Evolutionary conservation across 2,888 invertebrate species (phyloP), one percentile per base, ranked within the genome.

Genomic region (Agriopis aurantiaria): DNA sequence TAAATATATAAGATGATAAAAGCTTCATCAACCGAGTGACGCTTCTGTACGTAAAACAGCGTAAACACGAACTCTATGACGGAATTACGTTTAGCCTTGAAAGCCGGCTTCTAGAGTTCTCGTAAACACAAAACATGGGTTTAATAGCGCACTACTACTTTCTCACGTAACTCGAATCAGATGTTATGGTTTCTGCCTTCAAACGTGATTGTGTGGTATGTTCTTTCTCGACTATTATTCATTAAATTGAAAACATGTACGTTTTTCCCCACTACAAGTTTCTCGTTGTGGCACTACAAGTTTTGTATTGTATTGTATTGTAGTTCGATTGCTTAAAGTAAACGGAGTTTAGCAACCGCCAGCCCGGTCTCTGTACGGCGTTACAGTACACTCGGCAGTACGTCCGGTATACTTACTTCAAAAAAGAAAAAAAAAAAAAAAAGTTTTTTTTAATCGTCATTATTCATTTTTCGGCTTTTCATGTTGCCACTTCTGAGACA

Each of bases 51-150:
- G 0, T 45, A 51, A 65, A 11, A 56, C 17, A 63, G 65, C n/a
- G 63, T 73, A 81, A 77, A 75, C 80, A 77, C 52, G 56, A 72
- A 73, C 3, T 91, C 89, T 89, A 68, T 89, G 88, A 59, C 79
- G 49, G 63, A 58, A 66, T 72, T 63, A 67, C 72, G 65, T 60
- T 62, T 78, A 88, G 87, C 92, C 91, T 91, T 91, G 88, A 76
- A 87, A 81, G 83, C 82, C 85, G 79, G 85, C 83, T 91, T 92
- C 92, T 91, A 91, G 92, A 91, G 83, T 83, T 86, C 84, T 90
- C 90, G 76, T 76, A 81, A 78, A 82, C 80, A 77, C 60, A 62
- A 80, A 82, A 82, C 83, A 85, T 60, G 11, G 79, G 82, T 83
- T 86, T 85, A 85, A 61, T 52, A 43, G 43, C 49, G 11, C 45